A percentile compares a stretch with the other conserved stretches of the same genome.
phyloP scores from a whole-genome alignment of 2,113 vertebrate genomes.

The Sinocyclocheilus anshuiensis region DNA sequence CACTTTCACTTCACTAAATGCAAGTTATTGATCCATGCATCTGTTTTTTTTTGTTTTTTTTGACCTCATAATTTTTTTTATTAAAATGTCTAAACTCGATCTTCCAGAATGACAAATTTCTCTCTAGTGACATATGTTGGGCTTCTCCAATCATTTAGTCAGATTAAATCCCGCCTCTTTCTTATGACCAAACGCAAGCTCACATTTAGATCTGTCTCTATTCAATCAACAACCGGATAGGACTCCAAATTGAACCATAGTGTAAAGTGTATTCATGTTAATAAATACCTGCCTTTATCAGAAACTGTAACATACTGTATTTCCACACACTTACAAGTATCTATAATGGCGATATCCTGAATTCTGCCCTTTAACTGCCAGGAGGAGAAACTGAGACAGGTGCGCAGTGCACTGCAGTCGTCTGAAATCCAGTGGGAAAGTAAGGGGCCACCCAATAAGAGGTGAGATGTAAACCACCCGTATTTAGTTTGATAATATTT shows the following conservation, averaged over 20 bases:
- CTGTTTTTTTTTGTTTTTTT: background rate
- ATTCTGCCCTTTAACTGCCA: slow-evolving; percentile 57
- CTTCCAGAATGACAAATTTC: too few relatives aligned
- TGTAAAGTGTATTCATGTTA: background rate
- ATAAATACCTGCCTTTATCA: too few relatives aligned
- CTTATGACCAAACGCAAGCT: background rate
- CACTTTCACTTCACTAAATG: too few relatives aligned
- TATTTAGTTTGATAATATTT: background rate
- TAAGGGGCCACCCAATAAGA: slow-evolving; percentile 88
- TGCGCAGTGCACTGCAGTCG: slow-evolving; percentile 81
- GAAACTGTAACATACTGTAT: background rate
- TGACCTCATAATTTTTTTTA: background rate
- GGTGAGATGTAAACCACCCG: slow-evolving; percentile 69
- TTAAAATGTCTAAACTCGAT: background rate
- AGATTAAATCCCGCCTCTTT: background rate
- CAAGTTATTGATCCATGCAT: background rate
- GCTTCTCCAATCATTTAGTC: background rate
- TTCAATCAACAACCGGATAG: background rate
- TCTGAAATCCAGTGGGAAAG: slow-evolving; percentile 80
- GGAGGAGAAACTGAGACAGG: slow-evolving; percentile 86
- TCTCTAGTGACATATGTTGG: background rate
- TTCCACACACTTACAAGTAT: background rate
- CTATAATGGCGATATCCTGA: background rate
- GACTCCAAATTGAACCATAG: background rate
- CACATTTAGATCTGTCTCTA: background rate